Evolutionary conservation across 2,113 vertebrate species (phyloP), one percentile per base, ranked within the genome.

Genomic region (Gyps fulvus): DNA sequence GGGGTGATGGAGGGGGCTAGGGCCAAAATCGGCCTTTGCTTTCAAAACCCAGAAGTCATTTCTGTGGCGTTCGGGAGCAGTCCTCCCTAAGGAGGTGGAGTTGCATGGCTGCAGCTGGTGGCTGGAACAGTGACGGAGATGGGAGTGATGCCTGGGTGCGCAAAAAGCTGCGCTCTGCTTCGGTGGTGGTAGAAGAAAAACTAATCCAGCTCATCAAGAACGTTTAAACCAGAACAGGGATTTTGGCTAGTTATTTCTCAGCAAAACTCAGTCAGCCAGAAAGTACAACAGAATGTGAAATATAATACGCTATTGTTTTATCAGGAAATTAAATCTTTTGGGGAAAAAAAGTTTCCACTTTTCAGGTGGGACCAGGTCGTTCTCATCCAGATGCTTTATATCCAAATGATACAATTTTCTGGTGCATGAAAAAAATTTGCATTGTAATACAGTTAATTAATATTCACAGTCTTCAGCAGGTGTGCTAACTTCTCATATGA

Each of bases 391-490:
- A 62, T 95, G 73, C 25, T 89, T 89, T 62, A 19, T 58, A 89
- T 69, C 71, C 59, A 93, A 84, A 82, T 81, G 34, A 59, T 42
- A 55, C 6, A 49, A 8, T 78, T 81, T 61, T 45, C 49, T 91
- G 55, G 9, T 66, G 63, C 36, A 50, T 88, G 62, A 55, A 87
- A 85, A 92, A 78, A 77, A 70, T 2, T n/a, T 74, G 54, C 55
- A 43, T 62, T 80, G 29, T 80, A 83, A 59, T 69, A 79, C 82
- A 83, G 66, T 80, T 90, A 89, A 91, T 96, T 95, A 88, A 83
- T 94, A 96, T 95, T 96, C 87, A 74, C 69, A 86, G 74, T 72
- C 90, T 95, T 83, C 89, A 97, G 93, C 81, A 90, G 93, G 87
- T 96, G 62, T 93, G 26, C 81, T 85, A 57, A 63, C 50, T 87